Evolutionary conservation across 2,888 invertebrate genomes (phyloP), one percentile per base, ranked within the genome.

Genomic region (Tinea semifulvella): DNA sequence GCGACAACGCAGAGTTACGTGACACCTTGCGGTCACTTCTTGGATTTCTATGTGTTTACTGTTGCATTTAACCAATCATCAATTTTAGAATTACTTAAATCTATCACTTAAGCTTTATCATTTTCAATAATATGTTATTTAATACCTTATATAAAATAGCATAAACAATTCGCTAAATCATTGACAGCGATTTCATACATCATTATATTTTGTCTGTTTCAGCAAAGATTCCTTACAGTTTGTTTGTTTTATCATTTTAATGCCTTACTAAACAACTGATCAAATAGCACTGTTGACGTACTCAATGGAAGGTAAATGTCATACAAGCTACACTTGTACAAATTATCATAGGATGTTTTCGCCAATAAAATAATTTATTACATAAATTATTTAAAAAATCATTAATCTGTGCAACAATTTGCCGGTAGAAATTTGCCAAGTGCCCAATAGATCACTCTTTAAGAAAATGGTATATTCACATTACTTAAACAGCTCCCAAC

Each of bases 171-270:
- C 8, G 25, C 25, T 5, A 22, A 22, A 22, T 7, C 8, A 22
- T 22, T 22, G 8, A 7, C 25, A 22, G 8, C 8, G 25, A 22
- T 22, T 22, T 22, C 8, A 22, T 22, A 22, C 8, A 7, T 22
- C 8, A 36, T 36, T 36, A 18, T 36, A 17, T 36, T 36, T 36
- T 10, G 31, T 7, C 4, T 36, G 10, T 36, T 36, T 36, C 36
- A 36, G 18, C 16, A 36, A 36, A 36, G 36, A 36, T 36, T 16
- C 36, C 36, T 36, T 18, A 31, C 31, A 18, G 18, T 36, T 36
- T 18, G 16, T 36, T 36, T 36, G 36, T 18, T 36, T 36, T 36
- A 36, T 36, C 18, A 36, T 36, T 36, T 36, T 36, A 36, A 18
- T 36, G 36, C n/a, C 10, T 2, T 36, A 18, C 18, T 36, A 36